Base-by-base conservation (phyloP, 2,797 vertebrate species). In the Rhinella marina region DNA sequence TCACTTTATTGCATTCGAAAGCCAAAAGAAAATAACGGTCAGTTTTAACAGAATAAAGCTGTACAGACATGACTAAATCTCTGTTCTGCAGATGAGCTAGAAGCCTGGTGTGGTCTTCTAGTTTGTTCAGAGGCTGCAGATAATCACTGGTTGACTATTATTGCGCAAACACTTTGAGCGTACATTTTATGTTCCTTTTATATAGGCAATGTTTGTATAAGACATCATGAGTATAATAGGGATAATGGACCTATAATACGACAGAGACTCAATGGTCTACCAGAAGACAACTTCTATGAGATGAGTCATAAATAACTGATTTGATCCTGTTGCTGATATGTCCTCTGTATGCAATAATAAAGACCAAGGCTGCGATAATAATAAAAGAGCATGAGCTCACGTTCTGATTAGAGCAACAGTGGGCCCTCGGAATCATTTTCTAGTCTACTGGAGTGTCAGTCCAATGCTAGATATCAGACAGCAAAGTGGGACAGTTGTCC, bases 11-110 rank as follows among this genome's bases (percentile, higher is more conserved):
- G 16, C 54, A 59, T 80, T 54, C 41, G 25, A 59, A 79, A 80
- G 19, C 21, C 73, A 76, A n/a, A 76, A 16, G 23, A 76, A 76
- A 54, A 76, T 76, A 76, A 76, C 54, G 73, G 73, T 23, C 73
- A 76, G 48, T 14, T 52, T 21, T 48, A 48, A n/a, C 32, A 23
- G 19, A 48, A 2, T 12, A 23, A 75, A n/a, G 41, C 41, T 19
- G 16, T 11, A 23, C 73, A 19, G 48, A 76, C 23, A 50, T 25
- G 23, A 13, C 21, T 54, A n/a, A 52, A 76, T 52, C 23, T 76
- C 11, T 52, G 48, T n/a, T 25, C 5, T 76, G 73, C 48, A 76
- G 48, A 52, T n/a, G 48, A 77, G 73, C 48, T 14, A 14, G 0
- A 77, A 77, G 73, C 8, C 73, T 54, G 25, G 21, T 25, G 50